Base-by-base conservation (phyloP, 2,888 invertebrate species). In the Tribolium freemani region DNA sequence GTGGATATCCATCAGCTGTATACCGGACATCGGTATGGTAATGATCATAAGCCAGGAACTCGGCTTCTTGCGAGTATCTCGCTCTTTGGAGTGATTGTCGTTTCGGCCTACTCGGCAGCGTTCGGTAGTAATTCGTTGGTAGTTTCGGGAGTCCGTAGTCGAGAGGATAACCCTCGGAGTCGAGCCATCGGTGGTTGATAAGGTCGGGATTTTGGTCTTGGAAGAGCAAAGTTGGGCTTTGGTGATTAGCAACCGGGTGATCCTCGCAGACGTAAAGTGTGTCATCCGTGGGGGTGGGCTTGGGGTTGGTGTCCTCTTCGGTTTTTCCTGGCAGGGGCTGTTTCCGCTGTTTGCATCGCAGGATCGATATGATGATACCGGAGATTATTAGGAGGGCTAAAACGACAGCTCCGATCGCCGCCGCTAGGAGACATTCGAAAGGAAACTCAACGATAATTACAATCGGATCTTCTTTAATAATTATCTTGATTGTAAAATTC, bases 401-500 rank as follows among this genome's bases (percentile, higher is more conserved):
- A 61, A 91, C 88, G 74, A 90, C 90, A 63, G 91, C 88, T 77
- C 90, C 90, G 46, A 91, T 90, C 54, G 91, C 90, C 76, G 92
- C 90, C 46, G 92, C 90, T 74, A 93, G 88, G 83, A 93, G 88
- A 82, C 92, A 92, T 83, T 93, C 91, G 69, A 91, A 89, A 0
- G 93, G 91, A 85, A 93, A 91, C 56, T 83, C 79, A 51, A 84
- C 84, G 76, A 92, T 90, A 70, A 91, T 91, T 5, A 91, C 90
- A 20, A 92, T 89, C 2, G 93, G 93, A 73, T 92, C 93, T 82
- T 93, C 92, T 83, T 93, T 93, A 56, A 93, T 89, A 75, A 94
- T 89, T 53, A 95, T 91, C 76, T 91, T 89, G 76, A 96, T 90
- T 0, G 96, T 95, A 80, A 95, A 94, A 85, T 96, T 96, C 64